Conservation (phyloP, 2,113 vertebrate species). For the Sphaerodactylus townsendi region DNA sequence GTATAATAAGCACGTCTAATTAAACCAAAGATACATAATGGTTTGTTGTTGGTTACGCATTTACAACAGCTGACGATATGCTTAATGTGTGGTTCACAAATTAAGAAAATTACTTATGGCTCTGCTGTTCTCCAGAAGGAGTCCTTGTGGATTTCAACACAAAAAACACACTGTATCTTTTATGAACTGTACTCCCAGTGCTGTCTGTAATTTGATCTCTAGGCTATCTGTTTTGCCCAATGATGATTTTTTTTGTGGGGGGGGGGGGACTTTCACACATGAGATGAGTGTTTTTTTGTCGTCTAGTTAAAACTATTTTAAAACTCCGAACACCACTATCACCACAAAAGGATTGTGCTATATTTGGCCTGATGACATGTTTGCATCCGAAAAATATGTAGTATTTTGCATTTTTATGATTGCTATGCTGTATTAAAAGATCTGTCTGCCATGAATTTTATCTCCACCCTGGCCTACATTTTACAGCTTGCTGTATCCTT, state of each 20-base stretch:
- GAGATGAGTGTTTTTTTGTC: constrained; percentile 56
- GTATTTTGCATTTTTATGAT: constrained; percentile 20
- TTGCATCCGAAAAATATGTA: constrained; percentile 55
- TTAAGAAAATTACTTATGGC: constrained; percentile 69
- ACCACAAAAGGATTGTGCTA: constrained; percentile 49
- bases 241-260: constrained; percentile 63
- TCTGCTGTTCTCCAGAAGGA: constrained; percentile 57
- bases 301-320: constrained; percentile 61
- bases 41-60: constrained; percentile 73
- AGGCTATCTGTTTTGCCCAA: constrained; percentile 60
- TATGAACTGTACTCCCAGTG: constrained; percentile 54
- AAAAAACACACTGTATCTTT: constrained; percentile 55
- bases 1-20: constrained; percentile 69
- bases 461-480: background rate
- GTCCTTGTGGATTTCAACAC: constrained; percentile 62
- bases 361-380: constrained; percentile 56
- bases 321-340: constrained; percentile 48
- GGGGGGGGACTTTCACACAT: constrained; percentile 58
- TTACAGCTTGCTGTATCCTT: background rate
- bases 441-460: constrained; percentile 46
- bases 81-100: constrained; percentile 66
- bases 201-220: constrained; percentile 63
- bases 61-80: constrained; percentile 71
- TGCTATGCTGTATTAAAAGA: constrained; percentile 48
- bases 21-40: constrained; percentile 71